Evolutionary conservation across 2,113 vertebrate species (phyloP).

Genomic region (Anthoscopus minutus): DNA sequence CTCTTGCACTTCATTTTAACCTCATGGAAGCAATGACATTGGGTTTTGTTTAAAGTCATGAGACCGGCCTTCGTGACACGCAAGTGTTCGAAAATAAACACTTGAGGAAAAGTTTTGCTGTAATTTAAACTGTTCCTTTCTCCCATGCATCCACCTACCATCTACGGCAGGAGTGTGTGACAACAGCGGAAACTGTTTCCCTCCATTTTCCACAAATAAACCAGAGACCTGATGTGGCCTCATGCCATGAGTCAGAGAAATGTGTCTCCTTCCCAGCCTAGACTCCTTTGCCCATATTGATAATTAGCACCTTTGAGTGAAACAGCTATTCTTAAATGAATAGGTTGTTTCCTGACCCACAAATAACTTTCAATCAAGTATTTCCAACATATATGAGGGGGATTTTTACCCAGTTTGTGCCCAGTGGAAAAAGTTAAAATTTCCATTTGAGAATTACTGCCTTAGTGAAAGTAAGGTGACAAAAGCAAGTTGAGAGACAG

Average conservation of each 20-base stretch:
- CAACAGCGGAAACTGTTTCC: not conserved
- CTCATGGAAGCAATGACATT: not conserved
- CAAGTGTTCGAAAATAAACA: constrained; percentile 34
- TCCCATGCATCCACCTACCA: not conserved
- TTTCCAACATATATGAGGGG: not conserved
- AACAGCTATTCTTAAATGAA: not conserved
- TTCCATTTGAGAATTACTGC: not conserved
- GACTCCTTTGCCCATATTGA: not conserved
- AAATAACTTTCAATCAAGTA: not conserved
- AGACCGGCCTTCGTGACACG: not conserved
- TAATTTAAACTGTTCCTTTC: constrained; percentile 14
- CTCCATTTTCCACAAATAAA: not conserved
- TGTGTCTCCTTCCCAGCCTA: not conserved
- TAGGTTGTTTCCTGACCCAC: not conserved
- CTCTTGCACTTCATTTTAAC: constrained; percentile 12
- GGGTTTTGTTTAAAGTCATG: constrained; percentile 16
- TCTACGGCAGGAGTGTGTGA: not conserved
- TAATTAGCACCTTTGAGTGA: not conserved
- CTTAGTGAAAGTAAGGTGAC: not conserved
- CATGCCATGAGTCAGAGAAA: not conserved
- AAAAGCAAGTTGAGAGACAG: not conserved
- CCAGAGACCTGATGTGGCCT: not conserved
- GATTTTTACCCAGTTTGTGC: not conserved
- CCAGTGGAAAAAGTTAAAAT: not conserved
- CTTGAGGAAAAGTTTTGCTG: not conserved